Evolutionary conservation across 1,140 invertebrate genomes (phyloP).

Genomic region (Drosophila nigrodunni): DNA sequence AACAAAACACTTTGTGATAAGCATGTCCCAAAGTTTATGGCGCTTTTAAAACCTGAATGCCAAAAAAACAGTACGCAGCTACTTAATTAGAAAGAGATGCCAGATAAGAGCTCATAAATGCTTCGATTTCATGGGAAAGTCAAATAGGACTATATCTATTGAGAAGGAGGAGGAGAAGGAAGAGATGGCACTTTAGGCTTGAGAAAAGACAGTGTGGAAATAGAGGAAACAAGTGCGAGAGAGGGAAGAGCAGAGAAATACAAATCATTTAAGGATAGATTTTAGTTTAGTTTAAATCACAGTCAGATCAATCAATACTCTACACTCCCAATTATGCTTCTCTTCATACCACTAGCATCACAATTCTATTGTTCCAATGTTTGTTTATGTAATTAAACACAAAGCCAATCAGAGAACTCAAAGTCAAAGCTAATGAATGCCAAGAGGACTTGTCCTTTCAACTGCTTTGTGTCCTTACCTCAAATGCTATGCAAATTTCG

Average conservation of each 20-base stretch:
- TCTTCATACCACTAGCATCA: neutral
- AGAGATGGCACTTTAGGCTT: no score
- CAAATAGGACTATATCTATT: neutral
- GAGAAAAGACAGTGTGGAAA: neutral
- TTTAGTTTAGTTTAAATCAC: neutral
- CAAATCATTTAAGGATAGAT: no score
- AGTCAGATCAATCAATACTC: neutral
- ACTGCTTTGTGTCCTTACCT: neutral
- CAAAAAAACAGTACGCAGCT: neutral
- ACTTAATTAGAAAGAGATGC: constrained; percentile 52
- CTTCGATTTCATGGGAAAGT: neutral
- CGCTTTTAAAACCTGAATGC: constrained; percentile 31
- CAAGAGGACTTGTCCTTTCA: constrained; percentile 3
- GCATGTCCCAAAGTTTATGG: constrained; percentile 55
- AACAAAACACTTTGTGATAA: constrained; percentile 78
- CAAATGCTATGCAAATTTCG: constrained; percentile 51
- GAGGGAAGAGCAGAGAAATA: no score
- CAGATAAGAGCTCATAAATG: constrained; percentile 11
- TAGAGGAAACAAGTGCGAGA: neutral
- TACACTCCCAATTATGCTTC: neutral
- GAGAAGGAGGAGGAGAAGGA: neutral
- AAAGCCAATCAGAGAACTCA: constrained; percentile 20
- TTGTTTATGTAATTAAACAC: constrained; percentile 39
- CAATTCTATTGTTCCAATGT: constrained; percentile 25
- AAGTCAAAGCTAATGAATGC: constrained; percentile 56